Percentiles rank a stretch among this genome's conserved stretches.
Evolutionary conservation across 1,140 invertebrate genomes (phyloP).

Genomic region (Phymastichus coffea): DNA sequence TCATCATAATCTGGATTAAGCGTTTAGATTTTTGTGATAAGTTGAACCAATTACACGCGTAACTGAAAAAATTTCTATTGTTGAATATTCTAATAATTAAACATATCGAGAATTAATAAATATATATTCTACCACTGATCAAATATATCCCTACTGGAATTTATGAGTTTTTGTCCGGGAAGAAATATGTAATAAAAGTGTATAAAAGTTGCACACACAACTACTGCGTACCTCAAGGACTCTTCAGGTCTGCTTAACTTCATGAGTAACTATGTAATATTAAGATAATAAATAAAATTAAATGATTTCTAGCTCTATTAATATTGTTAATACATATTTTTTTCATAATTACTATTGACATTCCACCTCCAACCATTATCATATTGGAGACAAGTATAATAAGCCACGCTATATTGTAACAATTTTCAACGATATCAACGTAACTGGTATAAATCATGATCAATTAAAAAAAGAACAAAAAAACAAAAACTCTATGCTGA

Average conservation of each 20-base stretch:
- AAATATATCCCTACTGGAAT: slow-evolving; percentile 4
- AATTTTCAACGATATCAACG: background rate
- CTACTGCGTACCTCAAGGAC: background rate
- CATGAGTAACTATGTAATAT: too few relatives aligned
- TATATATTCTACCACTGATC: slow-evolving; percentile 5
- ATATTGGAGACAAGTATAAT: background rate
- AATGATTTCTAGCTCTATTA: too few relatives aligned
- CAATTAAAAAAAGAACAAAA: too few relatives aligned
- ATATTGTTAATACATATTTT: too few relatives aligned
- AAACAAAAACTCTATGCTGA: too few relatives aligned
- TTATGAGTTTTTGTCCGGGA: slow-evolving; percentile 6
- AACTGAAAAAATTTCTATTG: too few relatives aligned
- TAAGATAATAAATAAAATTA: too few relatives aligned
- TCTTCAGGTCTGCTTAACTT: too few relatives aligned
- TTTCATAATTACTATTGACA: background rate
- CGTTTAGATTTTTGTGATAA: slow-evolving; percentile 1
- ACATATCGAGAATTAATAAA: too few relatives aligned
- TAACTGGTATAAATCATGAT: too few relatives aligned
- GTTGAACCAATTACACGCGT: slow-evolving; percentile 8
- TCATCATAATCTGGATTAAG: slow-evolving; percentile 2
- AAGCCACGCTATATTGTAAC: background rate
- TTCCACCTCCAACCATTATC: background rate
- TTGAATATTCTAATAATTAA: too few relatives aligned
- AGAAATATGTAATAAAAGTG: slow-evolving; percentile 15
- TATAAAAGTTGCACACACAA: background rate